Base-by-base conservation (phyloP, 2,113 vertebrate species). In the Acinonyx jubatus region DNA sequence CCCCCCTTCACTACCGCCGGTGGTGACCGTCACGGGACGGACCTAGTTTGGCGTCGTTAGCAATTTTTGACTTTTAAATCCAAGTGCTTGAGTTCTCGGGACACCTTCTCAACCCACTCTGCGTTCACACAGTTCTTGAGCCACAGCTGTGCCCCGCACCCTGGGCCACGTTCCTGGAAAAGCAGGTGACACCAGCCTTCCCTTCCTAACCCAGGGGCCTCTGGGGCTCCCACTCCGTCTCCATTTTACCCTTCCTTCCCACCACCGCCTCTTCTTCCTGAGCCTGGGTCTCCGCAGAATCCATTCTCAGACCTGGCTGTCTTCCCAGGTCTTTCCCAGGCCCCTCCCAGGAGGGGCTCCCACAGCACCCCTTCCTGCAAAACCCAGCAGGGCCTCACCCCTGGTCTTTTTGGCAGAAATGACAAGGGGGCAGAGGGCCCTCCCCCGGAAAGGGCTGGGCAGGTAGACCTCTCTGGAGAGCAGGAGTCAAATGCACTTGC, bases 131-230 rank as follows among this genome's bases (percentile, higher is more conserved):
- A 1, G 74, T 78, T 4, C n/a, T 14, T 27, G 33, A 27, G 61
- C 52, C 3, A 14, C 52, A n/a, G 61, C 45, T 25, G 36, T 4
- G n/a, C 57, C 73, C 31, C 10, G 1, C 27, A 65, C 78, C 50
- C 73, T 3, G 0, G 0, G 7, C 76, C 68, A 0, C 0, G 0
- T 2, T 79, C 38, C n/a, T 9, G 13, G 21, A 18, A 13, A 25
- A 76, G 38, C 48, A 27, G 74, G 45, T 9, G 55, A 29, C 6
- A 57, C 63, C 23, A n/a, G 55, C 50, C 31, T 33, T 71, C 38
- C 45, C 82, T 76, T 61, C 38, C n/a, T 8, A 29, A 50, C 19
- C 71, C n/a, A 0, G 16, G 12, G 45, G 25, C 29, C 14, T 41
- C 50, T 11, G 11, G 41, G 25, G 18, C 11, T 13, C 33, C 27